Evolutionary conservation across 2,888 invertebrate species (phyloP).

Genomic region (Ptilodon capucinus): DNA sequence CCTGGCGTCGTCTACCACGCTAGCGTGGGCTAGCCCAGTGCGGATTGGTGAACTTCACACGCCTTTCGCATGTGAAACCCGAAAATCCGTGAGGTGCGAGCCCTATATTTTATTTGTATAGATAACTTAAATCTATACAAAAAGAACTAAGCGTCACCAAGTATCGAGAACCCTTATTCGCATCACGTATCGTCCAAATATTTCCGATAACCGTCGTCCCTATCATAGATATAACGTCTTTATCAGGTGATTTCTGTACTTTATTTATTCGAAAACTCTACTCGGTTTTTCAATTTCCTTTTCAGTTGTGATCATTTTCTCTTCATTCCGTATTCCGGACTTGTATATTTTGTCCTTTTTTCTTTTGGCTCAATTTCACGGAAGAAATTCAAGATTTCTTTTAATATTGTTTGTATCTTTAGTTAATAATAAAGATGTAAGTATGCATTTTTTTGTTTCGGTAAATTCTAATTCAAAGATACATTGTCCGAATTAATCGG

Average conservation of each 20-base stretch:
- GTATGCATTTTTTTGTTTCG: too few species aligned
- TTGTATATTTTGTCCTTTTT: slow-evolving; percentile 32
- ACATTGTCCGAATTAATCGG: too few species aligned
- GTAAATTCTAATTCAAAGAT: too few species aligned
- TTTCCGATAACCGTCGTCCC: slow-evolving; percentile 23
- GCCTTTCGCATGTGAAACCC: too few species aligned
- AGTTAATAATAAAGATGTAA: too few species aligned
- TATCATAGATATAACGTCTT: slow-evolving; percentile 28
- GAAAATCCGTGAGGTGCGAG: too few species aligned
- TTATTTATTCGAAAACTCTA: slow-evolving; percentile 40
- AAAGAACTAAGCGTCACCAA: not conserved
- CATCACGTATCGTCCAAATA: slow-evolving; percentile 31
- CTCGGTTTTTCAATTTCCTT: slow-evolving; percentile 50
- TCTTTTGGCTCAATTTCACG: slow-evolving; percentile 10
- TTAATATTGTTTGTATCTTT: not conserved
- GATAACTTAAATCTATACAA: not conserved
- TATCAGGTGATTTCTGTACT: slow-evolving; percentile 43
- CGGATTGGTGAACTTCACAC: too few species aligned
- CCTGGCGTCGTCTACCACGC: too few species aligned
- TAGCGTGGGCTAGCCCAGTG: too few species aligned
- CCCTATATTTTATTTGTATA: too few species aligned
- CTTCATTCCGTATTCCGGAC: slow-evolving; percentile 44
- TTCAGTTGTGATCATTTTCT: slow-evolving; percentile 39
- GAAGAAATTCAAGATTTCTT: not conserved
- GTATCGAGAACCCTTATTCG: slow-evolving; percentile 9